phyloP scores from a whole-genome alignment of 2,113 vertebrate genomes.

The Alethe castanea region DNA sequence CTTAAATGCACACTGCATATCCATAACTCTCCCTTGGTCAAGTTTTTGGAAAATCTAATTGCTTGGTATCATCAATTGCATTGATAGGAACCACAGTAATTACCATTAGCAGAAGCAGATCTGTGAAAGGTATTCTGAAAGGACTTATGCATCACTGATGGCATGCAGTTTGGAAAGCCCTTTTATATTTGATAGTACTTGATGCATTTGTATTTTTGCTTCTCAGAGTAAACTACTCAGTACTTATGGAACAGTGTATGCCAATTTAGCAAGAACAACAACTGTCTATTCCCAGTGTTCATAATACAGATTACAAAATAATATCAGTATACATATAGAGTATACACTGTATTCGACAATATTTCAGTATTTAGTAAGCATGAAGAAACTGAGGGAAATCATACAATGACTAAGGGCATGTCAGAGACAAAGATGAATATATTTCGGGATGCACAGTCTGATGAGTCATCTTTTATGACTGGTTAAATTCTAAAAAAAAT shows the following conservation, averaged over 20 bases:
- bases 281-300: background rate
- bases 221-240: background rate
- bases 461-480: background rate
- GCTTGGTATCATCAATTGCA: background rate
- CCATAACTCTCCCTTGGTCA: background rate
- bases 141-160: background rate
- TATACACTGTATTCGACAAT: background rate
- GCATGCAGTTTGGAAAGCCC: background rate
- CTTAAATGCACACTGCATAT: background rate
- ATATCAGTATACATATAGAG: background rate
- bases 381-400: background rate
- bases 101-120: background rate
- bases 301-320: background rate
- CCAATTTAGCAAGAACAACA: background rate
- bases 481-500: background rate
- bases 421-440: background rate
- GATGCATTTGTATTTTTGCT: background rate
- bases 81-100: background rate
- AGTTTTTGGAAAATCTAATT: background rate
- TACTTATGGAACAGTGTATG: background rate
- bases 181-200: background rate
- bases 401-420: background rate
- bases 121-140: background rate
- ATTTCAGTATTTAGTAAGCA: background rate
- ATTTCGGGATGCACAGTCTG: background rate